These are phyloP conservation scores for Papilio glaucus DNA, from an alignment of 1,140 invertebrate genomes.

Conservation along the genomic window DNA sequence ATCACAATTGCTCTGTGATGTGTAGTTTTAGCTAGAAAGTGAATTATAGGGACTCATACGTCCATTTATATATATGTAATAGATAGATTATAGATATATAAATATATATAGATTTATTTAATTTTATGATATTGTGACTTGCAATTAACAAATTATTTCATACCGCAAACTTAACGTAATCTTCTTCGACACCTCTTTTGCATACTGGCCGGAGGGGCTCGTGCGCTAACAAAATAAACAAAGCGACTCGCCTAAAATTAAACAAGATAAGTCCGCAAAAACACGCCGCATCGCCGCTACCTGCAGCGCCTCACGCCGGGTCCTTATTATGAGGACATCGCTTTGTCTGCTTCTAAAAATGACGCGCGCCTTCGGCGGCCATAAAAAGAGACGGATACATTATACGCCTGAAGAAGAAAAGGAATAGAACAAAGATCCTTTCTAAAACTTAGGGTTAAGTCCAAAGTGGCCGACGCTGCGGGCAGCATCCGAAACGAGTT, in stretches of 20 bases:
- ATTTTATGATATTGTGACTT: too few species aligned
- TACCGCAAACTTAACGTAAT: background rate
- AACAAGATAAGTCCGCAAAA: constrained; percentile 68
- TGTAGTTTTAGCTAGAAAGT: too few species aligned
- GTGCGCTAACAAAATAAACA: constrained; percentile 61
- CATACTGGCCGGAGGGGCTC: constrained; percentile 46
- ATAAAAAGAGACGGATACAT: constrained; percentile 53
- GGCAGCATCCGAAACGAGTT: constrained; percentile 76
- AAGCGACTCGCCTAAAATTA: constrained; percentile 58
- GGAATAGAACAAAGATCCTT: constrained; percentile 57
- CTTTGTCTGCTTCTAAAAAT: constrained; percentile 59
- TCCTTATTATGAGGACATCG: constrained; percentile 58
- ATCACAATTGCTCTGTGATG: too few species aligned
- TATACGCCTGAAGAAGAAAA: constrained; percentile 51
- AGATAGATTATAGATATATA: too few species aligned
- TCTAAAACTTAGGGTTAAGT: constrained; percentile 69
- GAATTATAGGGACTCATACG: too few species aligned
- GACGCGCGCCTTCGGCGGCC: constrained; percentile 42
- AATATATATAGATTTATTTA: too few species aligned
- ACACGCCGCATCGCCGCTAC: constrained; percentile 49
- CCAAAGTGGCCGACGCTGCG: constrained; percentile 67
- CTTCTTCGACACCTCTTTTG: constrained; percentile 43
- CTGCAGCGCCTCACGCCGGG: constrained; percentile 53
- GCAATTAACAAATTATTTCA: background rate
- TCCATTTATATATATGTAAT: too few species aligned